phyloP scores from a whole-genome alignment of 2,113 vertebrate genomes.

The Neodon shergylaensis region DNA sequence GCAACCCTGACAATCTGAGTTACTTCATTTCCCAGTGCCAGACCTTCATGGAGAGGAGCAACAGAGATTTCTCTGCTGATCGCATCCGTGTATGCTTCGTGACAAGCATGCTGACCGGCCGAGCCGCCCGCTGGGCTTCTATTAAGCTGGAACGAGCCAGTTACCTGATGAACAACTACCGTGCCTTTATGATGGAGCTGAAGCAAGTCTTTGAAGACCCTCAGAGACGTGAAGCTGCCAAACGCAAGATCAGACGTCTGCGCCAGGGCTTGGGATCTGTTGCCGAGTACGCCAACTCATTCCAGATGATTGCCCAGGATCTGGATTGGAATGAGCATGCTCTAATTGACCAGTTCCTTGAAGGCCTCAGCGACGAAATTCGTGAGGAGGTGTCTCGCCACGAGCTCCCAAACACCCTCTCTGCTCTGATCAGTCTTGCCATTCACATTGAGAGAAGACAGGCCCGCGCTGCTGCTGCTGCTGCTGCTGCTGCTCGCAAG shows the following conservation, averaged over 20 bases:
- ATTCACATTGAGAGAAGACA: conserved; percentile 74
- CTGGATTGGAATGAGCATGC: conserved; percentile 79
- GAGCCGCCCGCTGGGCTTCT: conserved; percentile 77
- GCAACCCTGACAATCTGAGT: conserved; percentile 75
- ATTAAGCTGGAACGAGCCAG: conserved; percentile 66
- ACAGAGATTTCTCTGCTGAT: conserved; percentile 71
- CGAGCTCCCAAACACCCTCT: conserved; percentile 26
- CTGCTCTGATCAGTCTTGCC: conserved; percentile 55
- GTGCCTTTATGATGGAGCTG: conserved; percentile 78
- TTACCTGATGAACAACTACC: conserved; percentile 80
- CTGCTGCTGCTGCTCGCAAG: conserved; percentile 43
- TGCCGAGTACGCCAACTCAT: conserved; percentile 66
- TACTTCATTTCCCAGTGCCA: conserved; percentile 78
- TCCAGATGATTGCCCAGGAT: conserved; percentile 78
- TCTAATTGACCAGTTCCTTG: conserved; percentile 78
- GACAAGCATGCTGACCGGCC: conserved; percentile 79
- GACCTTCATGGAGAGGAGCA: conserved; percentile 76
- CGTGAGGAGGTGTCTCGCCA: conserved; percentile 68
- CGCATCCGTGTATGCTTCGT: conserved; percentile 78
- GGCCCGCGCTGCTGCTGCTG: background rate
- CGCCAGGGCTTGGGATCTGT: conserved; percentile 75
- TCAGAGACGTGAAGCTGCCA: conserved; percentile 75
- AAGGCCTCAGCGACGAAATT: conserved; percentile 76
- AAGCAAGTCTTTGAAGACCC: conserved; percentile 81
- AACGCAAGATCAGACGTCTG: conserved; percentile 80